Evolutionary conservation across 37 sponge, comb jelly and placozoan species (phyloP), one percentile per base, ranked within the genome.

Genomic region (Amphimedon queenslandica): DNA sequence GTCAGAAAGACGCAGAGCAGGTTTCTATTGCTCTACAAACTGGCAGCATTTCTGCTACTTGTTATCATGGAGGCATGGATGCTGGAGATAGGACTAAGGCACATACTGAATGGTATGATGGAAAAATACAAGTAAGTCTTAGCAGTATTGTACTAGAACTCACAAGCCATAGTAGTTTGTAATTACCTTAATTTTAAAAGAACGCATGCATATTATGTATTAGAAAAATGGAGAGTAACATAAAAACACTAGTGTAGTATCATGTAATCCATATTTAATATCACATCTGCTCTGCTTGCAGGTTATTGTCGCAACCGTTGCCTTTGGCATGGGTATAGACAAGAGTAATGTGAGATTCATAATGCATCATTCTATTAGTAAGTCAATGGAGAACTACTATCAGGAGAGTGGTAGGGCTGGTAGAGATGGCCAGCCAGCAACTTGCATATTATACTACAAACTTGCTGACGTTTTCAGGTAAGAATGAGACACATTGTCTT

Each of bases 361-460:
- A 21, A 80, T 98, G 58, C 99, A 98, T 69, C 93, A 98, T 86
- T 85, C 85, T 21, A 28, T 98, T 70, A 86, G 90, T 69, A 98
- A 98, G 80, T 88, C 93, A 13, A 67, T 98, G 67, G 99, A 94
- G 76, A 92, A 91, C 77, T 98, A 93, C 83, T 94, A 94, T 78
- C 99, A 98, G 77, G 99, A 98, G 77, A 91, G 86, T 63, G 99
- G 99, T 25, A 76, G 99, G 57, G 99, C 95, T 10, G 99, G 99
- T 0, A 81, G 99, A 40, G 95, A 98, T 36, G 96, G 99, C 0
- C 33, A 34, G 40, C 40, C 81, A 5, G 93, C 95, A 13, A 82
- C 87, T 63, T 98, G 99, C 71, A 78, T 97, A 64, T 20, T 88
- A n/a, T 82, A 77, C 81, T 97, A 79, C 63, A 76, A 86, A 21